Conservation (phyloP, 2,888 invertebrate genomes). For the Tenthredo notha region DNA sequence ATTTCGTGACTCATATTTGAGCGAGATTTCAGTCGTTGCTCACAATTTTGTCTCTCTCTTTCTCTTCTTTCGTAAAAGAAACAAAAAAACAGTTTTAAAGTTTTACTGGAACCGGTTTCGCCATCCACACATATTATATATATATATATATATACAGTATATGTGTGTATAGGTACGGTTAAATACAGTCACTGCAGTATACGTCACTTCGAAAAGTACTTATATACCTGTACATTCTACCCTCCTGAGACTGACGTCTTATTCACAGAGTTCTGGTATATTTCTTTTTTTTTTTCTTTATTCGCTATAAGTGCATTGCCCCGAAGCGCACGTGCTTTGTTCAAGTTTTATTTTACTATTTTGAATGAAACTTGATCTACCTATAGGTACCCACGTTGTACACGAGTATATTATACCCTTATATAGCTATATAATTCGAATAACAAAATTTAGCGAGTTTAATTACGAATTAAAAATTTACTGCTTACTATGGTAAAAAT, state of each 20-base stretch:
- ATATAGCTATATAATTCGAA: background rate
- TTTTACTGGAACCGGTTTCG: conserved; percentile 36
- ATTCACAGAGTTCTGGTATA: background rate
- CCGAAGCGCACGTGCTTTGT: background rate
- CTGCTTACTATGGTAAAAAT: background rate
- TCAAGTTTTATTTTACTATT: background rate
- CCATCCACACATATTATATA: conserved; percentile 4
- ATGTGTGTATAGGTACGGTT: background rate
- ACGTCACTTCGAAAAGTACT: background rate
- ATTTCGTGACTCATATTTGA: conserved; percentile 32
- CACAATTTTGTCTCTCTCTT: background rate
- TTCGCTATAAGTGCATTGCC: background rate
- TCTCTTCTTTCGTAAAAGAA: background rate
- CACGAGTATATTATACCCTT: background rate
- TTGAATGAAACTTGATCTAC: background rate
- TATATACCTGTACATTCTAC: background rate
- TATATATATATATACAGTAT: background rate
- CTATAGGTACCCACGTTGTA: background rate
- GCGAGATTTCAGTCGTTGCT: conserved; percentile 28
- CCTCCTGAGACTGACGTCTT: conserved; percentile 7
- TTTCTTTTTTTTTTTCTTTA: background rate
- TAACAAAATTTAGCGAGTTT: background rate
- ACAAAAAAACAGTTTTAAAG: background rate
- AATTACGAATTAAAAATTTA: background rate
- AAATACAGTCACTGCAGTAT: background rate